These are phyloP conservation scores for Hermetia illucens DNA, from an alignment of 1,140 invertebrate species.

Conservation along the genomic window DNA sequence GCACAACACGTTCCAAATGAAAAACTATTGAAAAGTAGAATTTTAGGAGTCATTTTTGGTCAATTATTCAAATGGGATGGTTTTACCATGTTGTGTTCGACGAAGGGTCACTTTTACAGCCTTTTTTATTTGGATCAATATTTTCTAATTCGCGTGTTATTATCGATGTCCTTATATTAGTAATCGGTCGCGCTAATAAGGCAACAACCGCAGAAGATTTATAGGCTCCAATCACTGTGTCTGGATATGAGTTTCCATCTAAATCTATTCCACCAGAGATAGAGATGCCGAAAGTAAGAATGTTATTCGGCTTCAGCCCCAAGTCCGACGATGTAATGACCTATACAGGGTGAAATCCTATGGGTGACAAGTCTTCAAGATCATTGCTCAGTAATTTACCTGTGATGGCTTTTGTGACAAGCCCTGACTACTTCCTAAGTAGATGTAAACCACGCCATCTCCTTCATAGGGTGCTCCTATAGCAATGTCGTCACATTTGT, in stretches of 20 bases:
- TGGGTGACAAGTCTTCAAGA: too few relatives aligned
- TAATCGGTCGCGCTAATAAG: conserved; percentile 70
- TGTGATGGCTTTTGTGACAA: conserved; percentile 61
- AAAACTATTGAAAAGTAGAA: too few relatives aligned
- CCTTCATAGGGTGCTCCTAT: conserved; percentile 86
- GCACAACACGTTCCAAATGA: conserved; percentile 76
- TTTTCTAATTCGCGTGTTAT: conserved; percentile 43
- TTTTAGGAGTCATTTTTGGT: too few relatives aligned
- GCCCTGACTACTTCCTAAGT: conserved; percentile 62
- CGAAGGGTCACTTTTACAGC: conserved; percentile 47
- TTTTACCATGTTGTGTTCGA: conserved; percentile 54
- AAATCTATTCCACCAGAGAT: conserved; percentile 79
- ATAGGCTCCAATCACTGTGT: conserved; percentile 79
- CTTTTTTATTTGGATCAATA: conserved; percentile 63
- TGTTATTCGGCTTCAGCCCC: conserved; percentile 25
- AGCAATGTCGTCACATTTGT: conserved; percentile 77
- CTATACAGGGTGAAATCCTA: too few relatives aligned
- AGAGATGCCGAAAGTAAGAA: conserved; percentile 77
- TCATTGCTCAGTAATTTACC: too few relatives aligned
- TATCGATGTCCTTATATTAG: conserved; percentile 60
- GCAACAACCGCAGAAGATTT: conserved; percentile 33
- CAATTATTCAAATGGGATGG: too few relatives aligned
- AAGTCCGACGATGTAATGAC: conserved; percentile 31
- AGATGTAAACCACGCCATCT: conserved; percentile 74
- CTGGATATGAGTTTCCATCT: conserved; percentile 83